Evolutionary conservation across 2,888 invertebrate species (phyloP).

Genomic region (Pachliopta kotzebuea): DNA sequence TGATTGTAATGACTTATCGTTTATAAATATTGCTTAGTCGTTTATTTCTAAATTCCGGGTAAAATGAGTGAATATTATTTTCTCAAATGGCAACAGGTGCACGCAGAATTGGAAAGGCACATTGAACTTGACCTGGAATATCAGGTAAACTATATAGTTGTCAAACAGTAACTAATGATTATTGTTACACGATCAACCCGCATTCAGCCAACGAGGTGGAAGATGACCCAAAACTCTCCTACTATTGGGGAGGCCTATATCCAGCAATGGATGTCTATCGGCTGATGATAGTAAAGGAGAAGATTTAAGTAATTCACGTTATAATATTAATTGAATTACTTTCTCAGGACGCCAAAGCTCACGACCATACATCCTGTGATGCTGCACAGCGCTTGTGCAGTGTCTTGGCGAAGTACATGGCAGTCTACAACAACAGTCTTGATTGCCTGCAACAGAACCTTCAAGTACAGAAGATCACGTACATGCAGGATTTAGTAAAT

Average conservation of each 20-base stretch:
- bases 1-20: background rate
- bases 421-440: constrained; percentile 49
- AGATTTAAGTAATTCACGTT: no score
- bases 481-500: constrained; percentile 45
- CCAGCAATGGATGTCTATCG: no score
- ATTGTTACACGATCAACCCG: no score
- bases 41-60: constrained; percentile 20
- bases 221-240: no score
- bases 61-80: constrained; percentile 53
- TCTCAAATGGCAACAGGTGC: constrained; percentile 49
- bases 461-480: constrained; percentile 58
- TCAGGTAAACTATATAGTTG: constrained; percentile 46
- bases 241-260: no score
- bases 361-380: constrained; percentile 50
- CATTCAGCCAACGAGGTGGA: no score
- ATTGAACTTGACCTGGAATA: constrained; percentile 47
- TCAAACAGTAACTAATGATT: no score
- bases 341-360: constrained; percentile 30
- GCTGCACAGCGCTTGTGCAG: constrained; percentile 48
- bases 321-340: background rate
- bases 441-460: constrained; percentile 54
- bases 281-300: no score
- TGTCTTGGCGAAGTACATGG: constrained; percentile 51
- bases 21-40: background rate
- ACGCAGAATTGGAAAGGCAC: constrained; percentile 42